Conservation (phyloP, 2,888 invertebrate species). For the Aricia artaxerxes region DNA sequence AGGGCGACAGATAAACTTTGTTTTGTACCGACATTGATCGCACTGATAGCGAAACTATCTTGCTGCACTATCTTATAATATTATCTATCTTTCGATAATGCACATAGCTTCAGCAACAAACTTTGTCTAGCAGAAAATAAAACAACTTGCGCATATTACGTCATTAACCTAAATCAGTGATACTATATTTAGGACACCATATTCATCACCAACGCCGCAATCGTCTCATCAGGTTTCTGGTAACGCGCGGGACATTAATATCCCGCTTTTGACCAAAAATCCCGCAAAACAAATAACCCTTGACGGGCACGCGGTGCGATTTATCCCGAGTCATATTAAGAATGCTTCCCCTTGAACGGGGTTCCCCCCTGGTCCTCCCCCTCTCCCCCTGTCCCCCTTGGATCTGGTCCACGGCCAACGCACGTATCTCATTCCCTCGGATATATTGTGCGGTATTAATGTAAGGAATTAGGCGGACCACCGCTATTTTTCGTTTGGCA, state of each 20-base stretch:
- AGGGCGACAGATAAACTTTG: no score
- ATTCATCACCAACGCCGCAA: neutral
- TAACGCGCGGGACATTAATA: neutral
- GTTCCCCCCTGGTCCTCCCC: slow-evolving; percentile 50
- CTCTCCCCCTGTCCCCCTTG: slow-evolving; percentile 47
- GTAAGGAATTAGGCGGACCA: slow-evolving; percentile 28
- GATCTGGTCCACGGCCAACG: slow-evolving; percentile 39
- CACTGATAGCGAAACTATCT: no score
- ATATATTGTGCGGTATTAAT: slow-evolving; percentile 48
- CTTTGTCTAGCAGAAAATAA: no score
- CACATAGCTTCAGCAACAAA: no score
- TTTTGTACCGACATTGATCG: no score
- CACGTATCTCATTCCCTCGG: slow-evolving; percentile 35
- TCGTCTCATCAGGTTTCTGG: neutral
- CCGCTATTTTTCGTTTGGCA: slow-evolving; percentile 2
- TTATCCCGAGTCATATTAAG: slow-evolving; percentile 70
- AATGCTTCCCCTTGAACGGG: slow-evolving; percentile 56
- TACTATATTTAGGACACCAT: neutral
- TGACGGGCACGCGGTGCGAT: slow-evolving; percentile 60
- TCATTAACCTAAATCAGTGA: neutral
- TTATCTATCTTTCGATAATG: no score
- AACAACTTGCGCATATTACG: no score
- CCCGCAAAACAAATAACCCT: slow-evolving; percentile 34
- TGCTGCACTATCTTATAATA: no score
- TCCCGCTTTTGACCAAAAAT: slow-evolving; percentile 12